phyloP scores from a whole-genome alignment of 2,797 vertebrate species.

The Darevskia mixta region DNA sequence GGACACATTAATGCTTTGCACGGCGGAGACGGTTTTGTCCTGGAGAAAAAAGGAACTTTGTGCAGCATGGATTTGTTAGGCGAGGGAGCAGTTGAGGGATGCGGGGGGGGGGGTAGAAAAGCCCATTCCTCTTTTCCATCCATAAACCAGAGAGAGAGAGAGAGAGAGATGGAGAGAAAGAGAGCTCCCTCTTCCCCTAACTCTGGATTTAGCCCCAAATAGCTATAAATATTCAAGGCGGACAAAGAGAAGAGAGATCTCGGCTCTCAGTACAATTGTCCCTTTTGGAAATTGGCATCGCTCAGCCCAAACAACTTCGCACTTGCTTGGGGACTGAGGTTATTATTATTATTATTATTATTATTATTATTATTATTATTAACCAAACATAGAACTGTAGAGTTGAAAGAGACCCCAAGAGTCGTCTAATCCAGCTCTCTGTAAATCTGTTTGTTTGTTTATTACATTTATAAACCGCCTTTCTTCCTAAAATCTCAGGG shows the following conservation, averaged over 20 bases:
- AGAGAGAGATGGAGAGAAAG: too few relatives aligned
- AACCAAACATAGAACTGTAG: too few relatives aligned
- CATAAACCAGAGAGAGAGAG: too few relatives aligned
- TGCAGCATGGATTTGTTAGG: slow-evolving; percentile 85
- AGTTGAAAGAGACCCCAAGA: too few relatives aligned
- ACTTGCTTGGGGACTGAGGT: background rate
- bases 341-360: too few relatives aligned
- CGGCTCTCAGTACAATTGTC: background rate
- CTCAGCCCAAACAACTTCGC: background rate
- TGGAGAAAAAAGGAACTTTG: slow-evolving; percentile 77
- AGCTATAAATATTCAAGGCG: background rate
- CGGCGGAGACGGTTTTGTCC: slow-evolving; percentile 77
- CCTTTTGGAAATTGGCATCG: background rate
- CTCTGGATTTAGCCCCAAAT: slow-evolving; percentile 75
- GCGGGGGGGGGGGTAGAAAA: slow-evolving; percentile 57
- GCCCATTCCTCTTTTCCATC: background rate
- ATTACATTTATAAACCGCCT: too few relatives aligned
- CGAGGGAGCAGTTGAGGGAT: slow-evolving; percentile 48
- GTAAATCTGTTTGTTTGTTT: too few relatives aligned
- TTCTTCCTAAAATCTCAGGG: too few relatives aligned
- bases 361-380: too few relatives aligned
- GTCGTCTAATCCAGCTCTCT: too few relatives aligned
- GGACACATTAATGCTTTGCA: slow-evolving; percentile 81
- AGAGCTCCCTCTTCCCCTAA: slow-evolving; percentile 58
- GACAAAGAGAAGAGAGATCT: background rate